A percentile compares a stretch with the other conserved stretches of the same genome.
These are phyloP conservation scores for Pseudomugil gertrudae DNA, from an alignment of 2,797 vertebrate genomes.

Conservation along the genomic window DNA sequence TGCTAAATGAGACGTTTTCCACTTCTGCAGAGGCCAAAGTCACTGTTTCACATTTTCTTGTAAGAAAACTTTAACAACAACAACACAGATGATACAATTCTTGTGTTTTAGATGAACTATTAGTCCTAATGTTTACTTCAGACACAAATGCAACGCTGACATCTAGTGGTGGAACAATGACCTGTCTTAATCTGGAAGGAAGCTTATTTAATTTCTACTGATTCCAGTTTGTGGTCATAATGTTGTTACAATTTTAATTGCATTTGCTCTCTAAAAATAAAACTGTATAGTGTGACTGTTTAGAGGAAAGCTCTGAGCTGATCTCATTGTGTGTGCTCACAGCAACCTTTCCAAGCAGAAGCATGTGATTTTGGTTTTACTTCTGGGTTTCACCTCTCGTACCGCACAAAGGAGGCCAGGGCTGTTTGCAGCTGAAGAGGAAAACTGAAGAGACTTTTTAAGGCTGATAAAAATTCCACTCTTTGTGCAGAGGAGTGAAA, in stretches of 20 bases:
- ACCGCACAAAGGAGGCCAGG: background rate
- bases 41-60: background rate
- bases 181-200: background rate
- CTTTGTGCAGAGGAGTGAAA: too few species aligned
- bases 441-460: background rate
- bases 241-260: background rate
- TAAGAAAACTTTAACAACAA: background rate
- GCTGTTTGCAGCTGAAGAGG: background rate
- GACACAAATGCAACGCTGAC: slow-evolving; percentile 23
- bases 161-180: slow-evolving; percentile 27
- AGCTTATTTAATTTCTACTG: background rate
- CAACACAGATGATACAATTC: too few species aligned
- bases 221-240: background rate
- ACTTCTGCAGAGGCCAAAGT: too few species aligned
- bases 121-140: background rate
- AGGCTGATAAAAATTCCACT: background rate
- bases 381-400: background rate
- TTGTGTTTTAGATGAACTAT: background rate
- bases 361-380: background rate
- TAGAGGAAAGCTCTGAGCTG: background rate
- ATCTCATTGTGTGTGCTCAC: background rate
- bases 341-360: background rate
- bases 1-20: too few species aligned
- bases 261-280: background rate
- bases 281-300: background rate